Base-by-base conservation (phyloP, 2,888 invertebrate genomes). In the Lysandra coridon region DNA sequence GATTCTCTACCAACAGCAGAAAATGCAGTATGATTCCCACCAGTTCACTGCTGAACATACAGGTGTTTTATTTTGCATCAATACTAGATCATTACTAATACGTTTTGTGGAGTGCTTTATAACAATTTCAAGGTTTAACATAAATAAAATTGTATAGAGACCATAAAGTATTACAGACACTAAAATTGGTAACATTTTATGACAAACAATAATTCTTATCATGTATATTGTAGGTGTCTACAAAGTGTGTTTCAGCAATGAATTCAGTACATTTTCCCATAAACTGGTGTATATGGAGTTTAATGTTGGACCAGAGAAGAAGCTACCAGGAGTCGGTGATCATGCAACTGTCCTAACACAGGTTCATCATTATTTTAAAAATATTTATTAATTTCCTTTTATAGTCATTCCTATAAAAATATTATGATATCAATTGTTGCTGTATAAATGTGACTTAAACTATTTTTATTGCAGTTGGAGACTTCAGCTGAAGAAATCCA, bases 211-310 rank as follows among this genome's bases (percentile, higher is more conserved):
- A 79, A 74, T 37, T 62, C 73, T 74, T 78, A 74, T 23, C 60
- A 40, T 53, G 7, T 44, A 79, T 74, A 23, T 78, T 80, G 60
- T 40, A 85, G 99, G 99, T 82, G 95, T 97, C 0, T 98, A 98
- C 88, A 96, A 96, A 82, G 97, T 97, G 14, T 99, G 99, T 93
- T 99, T 99, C 92, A 99, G 99, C 90, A 99, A 99, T 94, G 99
- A 99, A 91, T 99, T 99, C 91, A 99, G 99, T 77, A 99, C 99
- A 79, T 99, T 99, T 92, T 98, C 99, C 7, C 99, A 99, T 89
- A 99, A 99, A 93, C 96, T 99, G 83, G 98, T 99, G 40, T 99
- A 99, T 91, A 98, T 99, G 97, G 99, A 99, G 90, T 97, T 99
- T 86, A 98, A 98, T 96, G 98, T 98, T 49, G 99, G 99, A 3